A percentile compares a stretch with the other conserved stretches of the same genome.
Conservation (phyloP, 2,888 invertebrate species). For the Azorinus chamasolen region DNA sequence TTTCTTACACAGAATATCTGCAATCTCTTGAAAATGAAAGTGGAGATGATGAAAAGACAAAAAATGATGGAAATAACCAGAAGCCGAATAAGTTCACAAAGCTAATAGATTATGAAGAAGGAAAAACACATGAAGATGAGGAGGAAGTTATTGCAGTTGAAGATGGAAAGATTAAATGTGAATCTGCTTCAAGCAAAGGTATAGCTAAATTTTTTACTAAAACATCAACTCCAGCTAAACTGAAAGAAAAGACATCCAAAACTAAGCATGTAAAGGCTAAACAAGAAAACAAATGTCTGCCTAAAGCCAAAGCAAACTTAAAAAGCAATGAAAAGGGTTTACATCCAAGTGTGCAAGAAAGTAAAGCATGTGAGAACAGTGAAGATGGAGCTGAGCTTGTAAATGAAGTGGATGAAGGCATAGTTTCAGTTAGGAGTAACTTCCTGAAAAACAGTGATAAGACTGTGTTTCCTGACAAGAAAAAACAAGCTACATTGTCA, state of each 20-base stretch:
- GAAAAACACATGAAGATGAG: constrained; percentile 3
- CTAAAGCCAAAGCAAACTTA: too few relatives aligned
- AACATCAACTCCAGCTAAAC: constrained; percentile 62
- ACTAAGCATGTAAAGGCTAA: neutral
- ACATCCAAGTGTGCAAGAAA: neutral
- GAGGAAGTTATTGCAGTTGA: neutral
- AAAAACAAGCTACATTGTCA: constrained; percentile 67
- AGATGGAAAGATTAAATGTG: neutral
- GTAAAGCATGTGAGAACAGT: constrained; percentile 1
- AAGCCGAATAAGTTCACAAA: neutral
- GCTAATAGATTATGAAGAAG: neutral
- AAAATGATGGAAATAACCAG: constrained; percentile 4
- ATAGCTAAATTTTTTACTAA: constrained; percentile 34
- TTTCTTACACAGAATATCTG: constrained; percentile 50
- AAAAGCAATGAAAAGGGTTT: too few relatives aligned
- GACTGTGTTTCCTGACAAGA: constrained; percentile 22
- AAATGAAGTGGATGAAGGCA: neutral
- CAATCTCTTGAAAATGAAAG: constrained; percentile 18
- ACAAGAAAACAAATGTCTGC: neutral
- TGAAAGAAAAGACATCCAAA: constrained; percentile 27
- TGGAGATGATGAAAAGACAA: constrained; percentile 9
- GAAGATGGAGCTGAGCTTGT: neutral
- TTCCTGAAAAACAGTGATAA: constrained; percentile 27
- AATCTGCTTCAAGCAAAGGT: constrained; percentile 1
- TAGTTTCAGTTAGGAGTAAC: neutral